phyloP scores from a whole-genome alignment of 2,888 invertebrate species.

The Ectropis crepuscularia region DNA sequence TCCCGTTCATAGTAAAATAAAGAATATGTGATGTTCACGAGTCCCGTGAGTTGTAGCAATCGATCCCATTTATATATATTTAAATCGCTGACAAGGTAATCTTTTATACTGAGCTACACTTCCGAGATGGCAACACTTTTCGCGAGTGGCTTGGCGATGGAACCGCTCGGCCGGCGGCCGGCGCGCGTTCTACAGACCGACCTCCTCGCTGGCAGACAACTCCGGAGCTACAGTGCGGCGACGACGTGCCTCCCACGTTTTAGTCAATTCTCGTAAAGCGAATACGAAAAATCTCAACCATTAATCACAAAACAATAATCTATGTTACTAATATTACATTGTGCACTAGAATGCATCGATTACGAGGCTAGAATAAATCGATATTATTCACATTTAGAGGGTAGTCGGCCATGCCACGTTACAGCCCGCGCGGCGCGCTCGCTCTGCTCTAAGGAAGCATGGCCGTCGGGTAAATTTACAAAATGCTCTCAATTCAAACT shows the following conservation, averaged over 20 bases:
- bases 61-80: too few relatives aligned
- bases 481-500: constrained; percentile 65
- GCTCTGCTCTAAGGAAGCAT: constrained; percentile 69
- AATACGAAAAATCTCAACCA: constrained; percentile 51
- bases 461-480: constrained; percentile 62
- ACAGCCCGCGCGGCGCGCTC: constrained; percentile 52
- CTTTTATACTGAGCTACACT: background rate
- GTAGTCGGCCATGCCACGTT: constrained; percentile 66
- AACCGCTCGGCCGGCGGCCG: constrained; percentile 14
- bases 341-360: constrained; percentile 66
- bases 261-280: constrained; percentile 41
- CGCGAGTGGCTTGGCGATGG: constrained; percentile 13
- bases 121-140: constrained; percentile 28
- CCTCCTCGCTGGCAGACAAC: constrained; percentile 17
- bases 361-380: constrained; percentile 52
- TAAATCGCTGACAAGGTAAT: too few relatives aligned
- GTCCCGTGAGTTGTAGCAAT: too few relatives aligned
- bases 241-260: constrained; percentile 25
- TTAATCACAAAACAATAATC: constrained; percentile 58
- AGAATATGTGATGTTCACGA: too few relatives aligned
- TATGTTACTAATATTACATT: constrained; percentile 57
- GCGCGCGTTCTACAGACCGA: constrained; percentile 10
- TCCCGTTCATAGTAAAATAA: too few relatives aligned
- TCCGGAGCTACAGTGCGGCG: constrained; percentile 19
- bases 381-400: constrained; percentile 64